Evolutionary conservation across 2,888 invertebrate genomes (phyloP).

Genomic region (Volucella inanis): DNA sequence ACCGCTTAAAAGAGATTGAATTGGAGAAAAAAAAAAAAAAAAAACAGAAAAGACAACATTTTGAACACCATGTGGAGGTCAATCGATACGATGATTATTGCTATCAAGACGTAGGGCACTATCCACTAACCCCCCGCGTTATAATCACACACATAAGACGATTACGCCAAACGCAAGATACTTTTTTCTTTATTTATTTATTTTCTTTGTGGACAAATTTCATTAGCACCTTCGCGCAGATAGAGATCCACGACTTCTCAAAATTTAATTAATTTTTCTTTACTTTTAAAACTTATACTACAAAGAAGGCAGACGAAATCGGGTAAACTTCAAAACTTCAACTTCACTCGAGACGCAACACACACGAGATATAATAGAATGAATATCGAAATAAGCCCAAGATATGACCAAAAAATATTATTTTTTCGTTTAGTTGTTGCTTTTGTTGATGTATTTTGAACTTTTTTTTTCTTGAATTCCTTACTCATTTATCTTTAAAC

Average conservation of each 20-base stretch:
- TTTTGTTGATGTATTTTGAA: constrained; percentile 50
- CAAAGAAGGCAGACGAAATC: constrained; percentile 39
- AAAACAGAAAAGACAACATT: constrained; percentile 11
- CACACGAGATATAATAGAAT: not conserved
- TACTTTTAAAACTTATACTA: constrained; percentile 27
- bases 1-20: constrained; percentile 60
- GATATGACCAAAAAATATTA: constrained; percentile 60
- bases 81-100: constrained; percentile 48
- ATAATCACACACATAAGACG: constrained; percentile 43
- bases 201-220: constrained; percentile 34
- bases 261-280: constrained; percentile 43
- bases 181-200: constrained; percentile 30
- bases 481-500: constrained; percentile 60
- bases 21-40: constrained; percentile 47
- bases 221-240: constrained; percentile 54
- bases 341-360: constrained; percentile 46
- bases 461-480: constrained; percentile 34
- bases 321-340: constrained; percentile 20
- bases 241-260: constrained; percentile 23
- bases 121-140: constrained; percentile 56
- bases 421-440: constrained; percentile 24
- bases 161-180: constrained; percentile 33
- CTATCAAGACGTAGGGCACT: constrained; percentile 45
- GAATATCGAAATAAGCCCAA: constrained; percentile 35
- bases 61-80: constrained; percentile 68